Conservation (phyloP, 2,888 invertebrate species). For the Epinotia brunnichana region DNA sequence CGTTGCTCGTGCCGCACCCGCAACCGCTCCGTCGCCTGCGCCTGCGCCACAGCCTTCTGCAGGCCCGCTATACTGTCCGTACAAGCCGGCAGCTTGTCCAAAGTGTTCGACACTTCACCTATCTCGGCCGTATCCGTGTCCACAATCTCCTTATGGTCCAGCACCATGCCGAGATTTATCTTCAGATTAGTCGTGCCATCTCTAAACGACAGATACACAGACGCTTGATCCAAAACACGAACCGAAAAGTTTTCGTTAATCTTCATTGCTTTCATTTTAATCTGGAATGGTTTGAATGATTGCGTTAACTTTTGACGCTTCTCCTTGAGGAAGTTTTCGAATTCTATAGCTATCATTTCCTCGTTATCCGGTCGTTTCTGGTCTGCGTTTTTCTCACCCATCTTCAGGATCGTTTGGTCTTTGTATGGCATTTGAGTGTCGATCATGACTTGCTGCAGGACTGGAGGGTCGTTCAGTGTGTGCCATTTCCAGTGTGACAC, state of each 20-base stretch:
- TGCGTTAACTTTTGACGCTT: constrained; percentile 72
- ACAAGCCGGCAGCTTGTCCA: constrained; percentile 58
- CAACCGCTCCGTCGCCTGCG: constrained; percentile 62
- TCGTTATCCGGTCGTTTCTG: constrained; percentile 64
- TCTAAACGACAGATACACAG: constrained; percentile 69
- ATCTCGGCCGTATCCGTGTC: constrained; percentile 72
- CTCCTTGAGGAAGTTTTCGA: constrained; percentile 76
- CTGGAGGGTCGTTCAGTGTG: constrained; percentile 75
- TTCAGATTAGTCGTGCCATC: constrained; percentile 73
- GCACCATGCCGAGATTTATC: constrained; percentile 77
- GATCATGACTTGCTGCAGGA: constrained; percentile 77
- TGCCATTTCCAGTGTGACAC: constrained; percentile 80
- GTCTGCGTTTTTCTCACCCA: constrained; percentile 54
- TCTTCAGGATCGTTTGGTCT: constrained; percentile 68
- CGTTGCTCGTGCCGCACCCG: constrained; percentile 62
- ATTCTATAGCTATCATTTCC: constrained; percentile 77
- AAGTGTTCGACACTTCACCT: constrained; percentile 61
- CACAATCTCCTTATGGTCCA: constrained; percentile 79
- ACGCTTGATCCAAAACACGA: constrained; percentile 73
- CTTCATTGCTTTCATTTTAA: constrained; percentile 77
- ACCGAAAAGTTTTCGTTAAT: constrained; percentile 77
- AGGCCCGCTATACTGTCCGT: constrained; percentile 70
- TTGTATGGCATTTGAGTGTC: constrained; percentile 73
- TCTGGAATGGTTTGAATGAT: constrained; percentile 75
- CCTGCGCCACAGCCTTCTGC: constrained; percentile 65